These are phyloP conservation scores for Ifrita kowaldi DNA, from an alignment of 2,113 vertebrate species.

Conservation along the genomic window DNA sequence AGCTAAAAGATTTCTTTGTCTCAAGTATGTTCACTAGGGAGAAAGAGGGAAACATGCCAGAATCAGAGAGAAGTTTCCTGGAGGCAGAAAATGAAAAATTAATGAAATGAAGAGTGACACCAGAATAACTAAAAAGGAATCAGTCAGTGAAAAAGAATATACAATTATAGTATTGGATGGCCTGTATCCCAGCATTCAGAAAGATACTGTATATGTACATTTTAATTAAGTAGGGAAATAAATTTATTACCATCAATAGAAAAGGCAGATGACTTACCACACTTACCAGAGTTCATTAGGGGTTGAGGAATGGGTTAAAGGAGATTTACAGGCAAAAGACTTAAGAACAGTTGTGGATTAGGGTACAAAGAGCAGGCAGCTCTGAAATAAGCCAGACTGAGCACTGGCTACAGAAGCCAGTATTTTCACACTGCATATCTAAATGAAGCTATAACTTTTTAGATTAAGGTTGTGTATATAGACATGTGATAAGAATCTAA, in stretches of 20 bases:
- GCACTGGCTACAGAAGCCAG: not conserved
- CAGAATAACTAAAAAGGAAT: slow-evolving; percentile 63
- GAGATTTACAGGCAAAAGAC: not conserved
- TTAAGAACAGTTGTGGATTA: not conserved
- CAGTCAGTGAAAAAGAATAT: slow-evolving; percentile 14
- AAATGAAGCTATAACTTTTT: not conserved
- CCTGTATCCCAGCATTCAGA: not conserved
- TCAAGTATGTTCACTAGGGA: slow-evolving; percentile 60
- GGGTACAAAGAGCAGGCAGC: not conserved
- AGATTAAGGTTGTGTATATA: not conserved
- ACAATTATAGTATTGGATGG: not conserved
- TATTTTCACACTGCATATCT: not conserved
- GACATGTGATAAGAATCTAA: not conserved
- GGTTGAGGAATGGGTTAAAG: not conserved
- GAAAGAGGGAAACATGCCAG: slow-evolving; percentile 60
- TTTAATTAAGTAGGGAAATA: not conserved
- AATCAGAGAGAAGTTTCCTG: slow-evolving; percentile 65
- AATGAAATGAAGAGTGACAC: slow-evolving; percentile 66
- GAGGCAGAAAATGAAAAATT: slow-evolving; percentile 71
- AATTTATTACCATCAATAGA: not conserved
- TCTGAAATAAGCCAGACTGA: not conserved
- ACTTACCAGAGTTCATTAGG: not conserved
- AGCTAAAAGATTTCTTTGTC: slow-evolving; percentile 69
- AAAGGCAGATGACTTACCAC: not conserved
- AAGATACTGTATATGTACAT: not conserved